phyloP scores from a whole-genome alignment of 2,888 invertebrate genomes.

The Lypha dubia region DNA sequence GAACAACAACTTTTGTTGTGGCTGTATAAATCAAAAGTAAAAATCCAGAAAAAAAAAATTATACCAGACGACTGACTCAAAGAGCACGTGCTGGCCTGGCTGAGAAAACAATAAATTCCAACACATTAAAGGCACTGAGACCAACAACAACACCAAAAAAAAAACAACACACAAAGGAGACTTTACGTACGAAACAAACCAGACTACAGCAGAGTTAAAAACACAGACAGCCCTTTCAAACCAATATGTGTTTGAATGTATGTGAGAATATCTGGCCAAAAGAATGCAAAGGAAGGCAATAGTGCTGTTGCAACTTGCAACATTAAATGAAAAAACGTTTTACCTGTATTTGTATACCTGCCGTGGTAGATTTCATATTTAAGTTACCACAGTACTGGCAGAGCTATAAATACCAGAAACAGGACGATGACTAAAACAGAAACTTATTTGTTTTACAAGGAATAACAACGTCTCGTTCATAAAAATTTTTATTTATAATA shows the following conservation, averaged over 20 bases:
- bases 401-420: slow-evolving; percentile 79
- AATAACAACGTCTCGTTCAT: slow-evolving; percentile 66
- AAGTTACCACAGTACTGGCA: slow-evolving; percentile 63
- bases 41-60: slow-evolving; percentile 27
- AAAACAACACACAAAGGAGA: slow-evolving; percentile 48
- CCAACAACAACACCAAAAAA: slow-evolving; percentile 46
- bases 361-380: slow-evolving; percentile 75
- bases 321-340: slow-evolving; percentile 34
- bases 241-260: slow-evolving; percentile 7
- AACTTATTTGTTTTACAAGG: slow-evolving; percentile 75
- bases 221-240: slow-evolving; percentile 35
- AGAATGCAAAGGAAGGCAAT: slow-evolving; percentile 73
- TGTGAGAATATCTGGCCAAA: slow-evolving; percentile 16
- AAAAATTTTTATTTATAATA: not conserved
- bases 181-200: slow-evolving; percentile 68
- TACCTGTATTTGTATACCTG: slow-evolving; percentile 73
- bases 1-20: slow-evolving; percentile 37
- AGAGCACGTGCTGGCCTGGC: slow-evolving; percentile 81
- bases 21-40: slow-evolving; percentile 43
- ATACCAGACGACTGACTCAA: slow-evolving; percentile 49
- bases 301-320: slow-evolving; percentile 49
- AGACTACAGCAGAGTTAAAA: slow-evolving; percentile 21
- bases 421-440: slow-evolving; percentile 77
- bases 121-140: slow-evolving; percentile 60
- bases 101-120: slow-evolving; percentile 65